Base-by-base conservation (phyloP, 2,797 vertebrate genomes). In the Gorsachius magnificus region DNA sequence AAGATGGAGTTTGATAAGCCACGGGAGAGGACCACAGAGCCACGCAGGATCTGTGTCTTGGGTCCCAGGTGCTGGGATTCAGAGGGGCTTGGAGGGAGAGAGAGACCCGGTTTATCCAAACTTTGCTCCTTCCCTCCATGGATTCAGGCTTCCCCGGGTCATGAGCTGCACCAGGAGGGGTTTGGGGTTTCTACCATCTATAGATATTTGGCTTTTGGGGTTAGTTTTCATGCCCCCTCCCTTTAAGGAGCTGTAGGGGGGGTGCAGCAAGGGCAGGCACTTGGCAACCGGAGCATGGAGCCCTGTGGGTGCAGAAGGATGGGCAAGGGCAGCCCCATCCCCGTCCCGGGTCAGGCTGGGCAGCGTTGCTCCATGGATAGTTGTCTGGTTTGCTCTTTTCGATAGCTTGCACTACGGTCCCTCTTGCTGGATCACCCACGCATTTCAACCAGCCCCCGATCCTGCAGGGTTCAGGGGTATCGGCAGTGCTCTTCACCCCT, bases 1-100 rank as follows among this genome's bases (percentile, higher is more conserved):
- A 95, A 95, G 95, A 54, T 0, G 0, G 74, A 53, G 35, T 72
- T 94, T 79, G 74, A 79, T 84, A 63, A 94, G 63, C 29, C 0
- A 0, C 43, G 28, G 77, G 46, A 48, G 31, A 41, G 63, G 72
- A 76, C 61, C 4, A 3, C 50, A 75, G 29, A 75, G 76, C 56
- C 0, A 0, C 1, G 1, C n/a, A 56, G 60, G 71, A 64, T 7
- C 12, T 1, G 16, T 54, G 58, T 35, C 86, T 77, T 5, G 1
- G 11, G 11, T 63, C 58, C 33, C n/a, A 35, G 13, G 35, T 10
- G 14, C 64, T 60, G 54, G 53, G 53, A 53, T 70, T 75, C 18
- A 5, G 81, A 84, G 35, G 2, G 6, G 21, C 17, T 50, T 61
- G 25, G n/a, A 43, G 25, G 11, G 5, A 14, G 24, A 35, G 21